phyloP scores from a whole-genome alignment of 2,888 invertebrate species.

The Brachyptera putata region DNA sequence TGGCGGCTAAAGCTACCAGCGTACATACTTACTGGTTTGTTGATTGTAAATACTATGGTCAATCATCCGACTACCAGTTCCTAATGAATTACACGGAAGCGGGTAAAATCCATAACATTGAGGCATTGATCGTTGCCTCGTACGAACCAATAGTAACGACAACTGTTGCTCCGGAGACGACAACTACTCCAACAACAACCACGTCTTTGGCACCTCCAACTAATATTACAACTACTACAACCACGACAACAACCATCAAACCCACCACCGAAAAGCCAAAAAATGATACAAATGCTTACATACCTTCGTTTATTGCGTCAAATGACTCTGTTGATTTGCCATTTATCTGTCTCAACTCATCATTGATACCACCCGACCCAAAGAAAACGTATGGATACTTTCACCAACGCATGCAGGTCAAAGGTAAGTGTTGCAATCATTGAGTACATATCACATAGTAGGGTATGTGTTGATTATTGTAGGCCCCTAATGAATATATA shows the following conservation, averaged over 20 bases:
- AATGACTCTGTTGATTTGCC: slow-evolving; percentile 42
- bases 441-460: too few relatives aligned
- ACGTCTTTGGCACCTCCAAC: slow-evolving; percentile 45
- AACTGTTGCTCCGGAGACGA: slow-evolving; percentile 49
- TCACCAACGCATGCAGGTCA: slow-evolving; percentile 56
- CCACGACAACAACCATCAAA: slow-evolving; percentile 45
- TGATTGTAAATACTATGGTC: slow-evolving; percentile 66
- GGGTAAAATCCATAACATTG: slow-evolving; percentile 58
- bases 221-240: slow-evolving; percentile 40
- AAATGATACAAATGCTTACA: slow-evolving; percentile 29
- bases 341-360: slow-evolving; percentile 55
- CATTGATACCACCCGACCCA: slow-evolving; percentile 58
- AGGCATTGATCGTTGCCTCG: slow-evolving; percentile 67
- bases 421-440: slow-evolving; percentile 62
- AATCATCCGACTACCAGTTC: slow-evolving; percentile 57
- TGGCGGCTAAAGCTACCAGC: slow-evolving; percentile 51
- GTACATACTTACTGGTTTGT: slow-evolving; percentile 73
- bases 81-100: slow-evolving; percentile 59
- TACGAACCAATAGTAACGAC: slow-evolving; percentile 50
- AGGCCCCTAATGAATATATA: too few relatives aligned
- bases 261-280: slow-evolving; percentile 42
- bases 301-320: slow-evolving; percentile 22
- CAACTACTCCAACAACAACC: slow-evolving; percentile 48
- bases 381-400: slow-evolving; percentile 72
- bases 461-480: too few relatives aligned